Percentiles rank a stretch among this genome's conserved stretches.
Conservation (phyloP, 1,140 invertebrate species). For the Heliconius nattereri region DNA sequence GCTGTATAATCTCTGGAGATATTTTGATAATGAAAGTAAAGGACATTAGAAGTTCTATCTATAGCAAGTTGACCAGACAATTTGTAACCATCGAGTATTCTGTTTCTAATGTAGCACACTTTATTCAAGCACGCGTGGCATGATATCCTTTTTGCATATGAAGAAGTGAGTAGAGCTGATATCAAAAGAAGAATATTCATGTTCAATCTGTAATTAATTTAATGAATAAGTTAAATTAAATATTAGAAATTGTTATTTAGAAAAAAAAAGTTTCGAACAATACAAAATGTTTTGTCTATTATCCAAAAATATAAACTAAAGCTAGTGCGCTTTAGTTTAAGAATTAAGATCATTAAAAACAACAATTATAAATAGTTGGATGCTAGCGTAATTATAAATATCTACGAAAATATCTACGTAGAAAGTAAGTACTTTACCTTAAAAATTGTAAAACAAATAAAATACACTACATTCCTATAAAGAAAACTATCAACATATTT, state of each 20-base stretch:
- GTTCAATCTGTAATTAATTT: constrained; percentile 30
- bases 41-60: constrained; percentile 53
- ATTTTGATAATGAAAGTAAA: constrained; percentile 64
- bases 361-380: no score
- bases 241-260: no score
- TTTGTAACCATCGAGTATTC: constrained; percentile 48
- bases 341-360: no score
- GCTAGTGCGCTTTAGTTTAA: no score
- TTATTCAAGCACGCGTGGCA: constrained; percentile 62
- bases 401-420: background rate
- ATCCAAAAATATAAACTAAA: no score
- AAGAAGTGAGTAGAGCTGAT: constrained; percentile 23
- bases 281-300: no score
- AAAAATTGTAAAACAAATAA: background rate
- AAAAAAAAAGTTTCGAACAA: no score
- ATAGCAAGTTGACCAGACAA: constrained; percentile 64
- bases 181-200: constrained; percentile 44
- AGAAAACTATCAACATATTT: background rate
- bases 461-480: background rate
- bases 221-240: no score
- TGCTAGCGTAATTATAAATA: background rate
- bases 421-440: background rate
- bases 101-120: constrained; percentile 51
- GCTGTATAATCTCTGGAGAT: constrained; percentile 52
- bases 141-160: constrained; percentile 27